Evolutionary conservation across 64 coral and sea anemone species (phyloP), one percentile per base, ranked within the genome.

Genomic region (Pocillopora damicornis): DNA sequence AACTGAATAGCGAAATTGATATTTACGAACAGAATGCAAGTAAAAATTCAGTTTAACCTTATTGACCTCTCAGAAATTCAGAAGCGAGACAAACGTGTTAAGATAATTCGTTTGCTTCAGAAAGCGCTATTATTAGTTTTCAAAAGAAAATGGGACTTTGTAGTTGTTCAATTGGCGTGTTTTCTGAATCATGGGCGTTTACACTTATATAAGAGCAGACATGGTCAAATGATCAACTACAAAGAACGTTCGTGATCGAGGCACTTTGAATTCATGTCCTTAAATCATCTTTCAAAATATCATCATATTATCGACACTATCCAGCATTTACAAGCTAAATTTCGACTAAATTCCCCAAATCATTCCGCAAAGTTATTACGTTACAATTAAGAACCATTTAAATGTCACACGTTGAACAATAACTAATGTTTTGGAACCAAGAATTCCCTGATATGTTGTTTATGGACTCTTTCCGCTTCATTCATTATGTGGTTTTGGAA

Each of bases 161-260:
- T 4, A 51, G 42, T 4, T 51, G 42, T 51, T 51, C 42, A 7
- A 51, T 51, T 51, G 3, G 42, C 42, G 42, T 51, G 42, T 7
- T 51, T 51, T 51, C 42, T 51, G 1, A 51, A 22, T 17, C 42
- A 12, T 13, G 81, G 81, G 81, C 64, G 64, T 85, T 69, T 72
- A 22, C 35, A 18, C 18, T 22, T 2, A 16, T 77, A 8, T 71
- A 71, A 9, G 5, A 56, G 66, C 35, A 71, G 37, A 73, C 81
- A 85, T 66, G 81, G 63, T 72, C 37, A 73, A 72, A 22, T 85
- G 81, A 85, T 13, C 64, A 71, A 57, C 42, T 42, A 85, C 37
- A 73, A 85, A 85, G 65, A 85, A 72, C 81, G 13, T 58, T 73
- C 81, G 38, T 45, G 37, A 72, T 65, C 2, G 22, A 85, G 25